Evolutionary conservation across 2,888 invertebrate species (phyloP).

Genomic region (Chrysolina haemoptera): DNA sequence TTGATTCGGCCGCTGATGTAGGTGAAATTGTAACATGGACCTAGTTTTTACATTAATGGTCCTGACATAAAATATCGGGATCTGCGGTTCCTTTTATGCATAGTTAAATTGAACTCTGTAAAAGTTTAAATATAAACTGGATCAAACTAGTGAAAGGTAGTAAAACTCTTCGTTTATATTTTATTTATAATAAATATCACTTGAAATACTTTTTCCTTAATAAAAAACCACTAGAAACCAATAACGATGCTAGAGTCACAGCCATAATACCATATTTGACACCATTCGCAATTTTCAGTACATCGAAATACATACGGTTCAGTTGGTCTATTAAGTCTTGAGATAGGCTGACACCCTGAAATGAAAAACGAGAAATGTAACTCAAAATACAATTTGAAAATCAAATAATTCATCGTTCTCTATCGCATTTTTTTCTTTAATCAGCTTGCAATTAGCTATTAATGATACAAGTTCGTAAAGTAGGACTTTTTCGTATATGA

Average conservation of each 20-base stretch:
- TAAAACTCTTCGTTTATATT: neutral
- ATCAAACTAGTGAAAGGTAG: conserved; percentile 12
- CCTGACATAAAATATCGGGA: too few species aligned
- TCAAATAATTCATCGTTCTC: neutral
- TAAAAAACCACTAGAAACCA: conserved; percentile 29
- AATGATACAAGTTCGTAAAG: too few species aligned
- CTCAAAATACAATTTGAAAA: neutral
- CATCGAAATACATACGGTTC: conserved; percentile 52
- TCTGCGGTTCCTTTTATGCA: too few species aligned
- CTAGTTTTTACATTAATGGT: too few species aligned
- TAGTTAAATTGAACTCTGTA: neutral
- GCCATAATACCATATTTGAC: conserved; percentile 55
- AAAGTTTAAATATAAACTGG: neutral
- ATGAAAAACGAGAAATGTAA: conserved; percentile 22
- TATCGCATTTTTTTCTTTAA: neutral
- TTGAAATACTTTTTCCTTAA: conserved; percentile 25
- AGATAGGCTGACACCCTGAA: conserved; percentile 54
- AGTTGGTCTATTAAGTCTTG: conserved; percentile 54
- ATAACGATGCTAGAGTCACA: conserved; percentile 40
- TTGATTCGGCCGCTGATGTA: too few species aligned
- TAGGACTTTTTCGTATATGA: too few species aligned
- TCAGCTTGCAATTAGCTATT: neutral
- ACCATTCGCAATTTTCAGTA: conserved; percentile 49
- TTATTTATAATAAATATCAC: conserved; percentile 25
- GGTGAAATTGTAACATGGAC: too few species aligned